Evolutionary conservation across 2,888 invertebrate species (phyloP).

Genomic region (Iselma pallidipennis): DNA sequence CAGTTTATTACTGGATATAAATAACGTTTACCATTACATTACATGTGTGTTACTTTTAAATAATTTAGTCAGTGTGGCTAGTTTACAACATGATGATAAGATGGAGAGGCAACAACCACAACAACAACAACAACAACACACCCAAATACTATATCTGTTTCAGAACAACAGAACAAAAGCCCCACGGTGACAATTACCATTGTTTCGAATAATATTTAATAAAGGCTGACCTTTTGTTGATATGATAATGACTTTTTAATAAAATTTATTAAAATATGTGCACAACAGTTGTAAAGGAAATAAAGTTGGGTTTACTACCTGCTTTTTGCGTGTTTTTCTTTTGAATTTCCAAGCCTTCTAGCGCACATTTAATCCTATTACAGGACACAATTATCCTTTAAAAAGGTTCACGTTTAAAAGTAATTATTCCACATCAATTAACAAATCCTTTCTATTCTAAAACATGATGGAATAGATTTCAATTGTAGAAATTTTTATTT

Average conservation of each 20-base stretch:
- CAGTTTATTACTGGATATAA: too few species aligned
- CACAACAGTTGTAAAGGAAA: neutral
- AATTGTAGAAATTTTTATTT: too few species aligned
- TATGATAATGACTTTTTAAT: neutral
- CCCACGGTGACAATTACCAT: slow-evolving; percentile 23
- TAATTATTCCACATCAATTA: slow-evolving; percentile 13
- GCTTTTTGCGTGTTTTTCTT: neutral
- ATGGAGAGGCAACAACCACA: neutral
- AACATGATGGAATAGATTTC: neutral
- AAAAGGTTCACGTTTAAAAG: neutral
- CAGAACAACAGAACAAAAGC: slow-evolving; percentile 9
- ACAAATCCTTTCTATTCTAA: slow-evolving; percentile 4
- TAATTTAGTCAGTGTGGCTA: neutral
- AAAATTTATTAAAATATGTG: neutral
- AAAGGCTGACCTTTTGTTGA: slow-evolving; percentile 14
- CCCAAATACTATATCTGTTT: slow-evolving; percentile 20
- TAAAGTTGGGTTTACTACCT: neutral
- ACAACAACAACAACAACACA: neutral
- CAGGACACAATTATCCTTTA: slow-evolving; percentile 1
- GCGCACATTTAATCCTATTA: neutral
- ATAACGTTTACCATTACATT: too few species aligned
- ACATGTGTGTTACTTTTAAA: too few species aligned
- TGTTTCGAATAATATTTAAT: slow-evolving; percentile 20
- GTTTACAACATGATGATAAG: neutral
- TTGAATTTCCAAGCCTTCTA: neutral